Percentiles rank a stretch among this genome's conserved stretches.
These are phyloP conservation scores for Ormia ochracea DNA, from an alignment of 2,888 invertebrate species.

Conservation along the genomic window DNA sequence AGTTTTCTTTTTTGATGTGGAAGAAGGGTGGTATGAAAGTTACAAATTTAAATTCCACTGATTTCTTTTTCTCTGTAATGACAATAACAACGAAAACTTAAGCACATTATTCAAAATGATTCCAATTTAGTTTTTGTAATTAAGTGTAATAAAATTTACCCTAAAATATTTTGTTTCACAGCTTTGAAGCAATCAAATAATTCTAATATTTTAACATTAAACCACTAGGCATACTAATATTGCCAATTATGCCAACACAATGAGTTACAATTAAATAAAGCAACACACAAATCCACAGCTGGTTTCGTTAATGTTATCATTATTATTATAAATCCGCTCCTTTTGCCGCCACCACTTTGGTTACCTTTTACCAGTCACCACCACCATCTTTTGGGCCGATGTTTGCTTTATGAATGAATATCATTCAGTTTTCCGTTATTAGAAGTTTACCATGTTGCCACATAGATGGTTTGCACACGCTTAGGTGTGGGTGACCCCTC, in stretches of 20 bases:
- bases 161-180: slow-evolving; percentile 57
- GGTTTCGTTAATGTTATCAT: slow-evolving; percentile 56
- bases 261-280: slow-evolving; percentile 40
- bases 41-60: slow-evolving; percentile 58
- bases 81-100: slow-evolving; percentile 1
- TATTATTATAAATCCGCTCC: slow-evolving; percentile 71
- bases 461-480: slow-evolving; percentile 59
- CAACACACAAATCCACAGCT: slow-evolving; percentile 52
- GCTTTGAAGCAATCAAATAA: slow-evolving; percentile 47
- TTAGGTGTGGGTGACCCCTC: slow-evolving; percentile 59
- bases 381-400: slow-evolving; percentile 23
- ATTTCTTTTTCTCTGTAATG: not conserved
- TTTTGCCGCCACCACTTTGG: slow-evolving; percentile 64
- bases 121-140: slow-evolving; percentile 1
- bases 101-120: slow-evolving; percentile 10
- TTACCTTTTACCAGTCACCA: slow-evolving; percentile 61
- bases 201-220: slow-evolving; percentile 36
- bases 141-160: slow-evolving; percentile 37
- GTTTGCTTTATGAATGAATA: slow-evolving; percentile 40
- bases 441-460: slow-evolving; percentile 60
- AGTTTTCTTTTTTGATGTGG: not conserved
- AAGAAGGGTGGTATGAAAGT: slow-evolving; percentile 48
- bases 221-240: slow-evolving; percentile 31
- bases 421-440: slow-evolving; percentile 60
- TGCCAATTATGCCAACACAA: slow-evolving; percentile 34